Evolutionary conservation across 2,113 vertebrate genomes (phyloP).

Genomic region (Chamaetylas fuelleborni): DNA sequence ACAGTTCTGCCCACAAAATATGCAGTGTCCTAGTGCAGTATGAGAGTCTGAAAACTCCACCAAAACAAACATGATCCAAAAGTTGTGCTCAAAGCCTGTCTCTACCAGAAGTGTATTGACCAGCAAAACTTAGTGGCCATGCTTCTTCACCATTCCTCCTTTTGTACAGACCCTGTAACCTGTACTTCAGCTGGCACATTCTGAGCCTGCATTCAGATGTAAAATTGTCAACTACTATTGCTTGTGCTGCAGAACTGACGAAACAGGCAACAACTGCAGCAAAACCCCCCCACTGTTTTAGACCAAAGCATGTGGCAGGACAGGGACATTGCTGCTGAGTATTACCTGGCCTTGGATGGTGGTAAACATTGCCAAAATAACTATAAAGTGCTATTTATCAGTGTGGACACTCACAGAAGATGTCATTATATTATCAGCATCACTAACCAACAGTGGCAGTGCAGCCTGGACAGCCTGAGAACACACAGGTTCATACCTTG

Average conservation of each 20-base stretch:
- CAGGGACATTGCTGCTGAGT: neutral
- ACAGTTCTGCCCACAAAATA: neutral
- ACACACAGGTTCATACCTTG: neutral
- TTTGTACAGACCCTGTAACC: neutral
- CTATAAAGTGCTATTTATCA: neutral
- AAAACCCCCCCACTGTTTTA: neutral
- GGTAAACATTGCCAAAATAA: neutral
- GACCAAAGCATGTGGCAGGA: neutral
- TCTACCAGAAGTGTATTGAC: neutral
- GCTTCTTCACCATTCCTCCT: neutral
- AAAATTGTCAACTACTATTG: neutral
- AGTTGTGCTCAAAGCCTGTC: neutral
- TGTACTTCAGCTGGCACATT: neutral
- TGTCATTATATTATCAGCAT: neutral
- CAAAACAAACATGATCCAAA: neutral
- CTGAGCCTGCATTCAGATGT: too few relatives aligned
- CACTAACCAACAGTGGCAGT: accelerated
- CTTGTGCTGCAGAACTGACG: neutral
- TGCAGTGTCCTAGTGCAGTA: accelerated
- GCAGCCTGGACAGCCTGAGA: neutral
- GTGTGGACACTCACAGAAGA: neutral
- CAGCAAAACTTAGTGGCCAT: neutral
- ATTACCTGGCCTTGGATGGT: neutral
- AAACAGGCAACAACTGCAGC: neutral
- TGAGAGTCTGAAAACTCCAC: neutral